Conservation (phyloP, 2,113 vertebrate species). For the Copsychus sechellarum region DNA sequence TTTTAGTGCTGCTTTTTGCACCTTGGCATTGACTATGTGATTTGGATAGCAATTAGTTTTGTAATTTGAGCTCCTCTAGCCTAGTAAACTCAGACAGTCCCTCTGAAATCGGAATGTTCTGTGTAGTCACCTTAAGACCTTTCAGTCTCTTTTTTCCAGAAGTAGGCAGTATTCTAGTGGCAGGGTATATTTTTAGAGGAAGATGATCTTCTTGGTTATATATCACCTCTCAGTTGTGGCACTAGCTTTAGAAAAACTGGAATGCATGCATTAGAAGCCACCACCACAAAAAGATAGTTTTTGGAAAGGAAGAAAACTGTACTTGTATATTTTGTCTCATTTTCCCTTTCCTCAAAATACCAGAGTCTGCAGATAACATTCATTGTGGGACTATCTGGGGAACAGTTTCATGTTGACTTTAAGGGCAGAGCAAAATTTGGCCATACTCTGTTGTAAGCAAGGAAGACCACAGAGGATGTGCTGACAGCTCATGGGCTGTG, state of each 20-base stretch:
- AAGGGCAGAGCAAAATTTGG: background rate
- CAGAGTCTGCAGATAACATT: conserved; percentile 46
- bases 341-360: background rate
- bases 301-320: background rate
- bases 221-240: background rate
- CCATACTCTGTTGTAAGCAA: background rate
- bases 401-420: background rate
- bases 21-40: conserved; percentile 28
- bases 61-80: conserved; percentile 6
- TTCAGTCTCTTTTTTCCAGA: background rate
- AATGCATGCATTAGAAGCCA: background rate
- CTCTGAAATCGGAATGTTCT: background rate
- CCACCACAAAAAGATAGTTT: background rate
- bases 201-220: background rate
- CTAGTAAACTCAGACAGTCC: background rate
- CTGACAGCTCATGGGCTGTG: background rate
- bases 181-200: background rate
- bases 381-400: background rate
- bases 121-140: background rate
- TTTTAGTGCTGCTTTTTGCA: conserved; percentile 33
- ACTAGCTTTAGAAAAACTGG: background rate
- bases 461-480: background rate
- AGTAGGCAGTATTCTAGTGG: background rate
- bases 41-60: conserved; percentile 11
- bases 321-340: conserved; percentile 15